A percentile compares a stretch with the other conserved stretches of the same genome.
phyloP scores from a whole-genome alignment of 2,113 vertebrate species.

The Tragelaphus scriptus region DNA sequence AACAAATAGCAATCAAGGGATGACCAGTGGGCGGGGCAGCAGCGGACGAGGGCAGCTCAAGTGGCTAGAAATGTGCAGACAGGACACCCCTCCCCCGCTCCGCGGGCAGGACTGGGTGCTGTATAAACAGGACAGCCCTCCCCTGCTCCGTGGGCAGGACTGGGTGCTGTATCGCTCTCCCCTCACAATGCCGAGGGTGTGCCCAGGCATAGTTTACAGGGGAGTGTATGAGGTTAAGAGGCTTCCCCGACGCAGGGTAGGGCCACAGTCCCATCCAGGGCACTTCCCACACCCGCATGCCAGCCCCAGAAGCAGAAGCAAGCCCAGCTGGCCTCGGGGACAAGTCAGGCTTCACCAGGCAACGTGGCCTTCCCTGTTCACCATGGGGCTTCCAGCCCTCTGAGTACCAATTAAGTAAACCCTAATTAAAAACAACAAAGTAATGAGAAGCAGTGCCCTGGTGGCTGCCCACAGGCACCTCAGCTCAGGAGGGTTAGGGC shows the following conservation, averaged over 20 bases:
- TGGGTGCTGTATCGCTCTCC: rapidly evolving
- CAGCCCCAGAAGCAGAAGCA: background rate
- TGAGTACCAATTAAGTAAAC: slow-evolving; percentile 35
- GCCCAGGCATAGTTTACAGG: background rate
- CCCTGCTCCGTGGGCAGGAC: background rate
- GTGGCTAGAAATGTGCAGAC: background rate
- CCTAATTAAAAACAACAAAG: slow-evolving; percentile 53
- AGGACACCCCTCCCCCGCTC: background rate
- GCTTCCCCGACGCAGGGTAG: rapidly evolving
- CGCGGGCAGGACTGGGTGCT: background rate
- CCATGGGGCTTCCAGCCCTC: background rate
- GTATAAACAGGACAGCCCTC: background rate
- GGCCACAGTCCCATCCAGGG: background rate
- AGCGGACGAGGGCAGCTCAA: too few species aligned
- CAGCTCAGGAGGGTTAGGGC: background rate
- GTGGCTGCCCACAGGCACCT: background rate
- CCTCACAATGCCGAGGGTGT: background rate
- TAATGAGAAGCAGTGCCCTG: background rate
- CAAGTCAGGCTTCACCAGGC: background rate
- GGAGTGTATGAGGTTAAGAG: rapidly evolving
- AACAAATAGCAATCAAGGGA: rapidly evolving
- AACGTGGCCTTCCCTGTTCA: background rate
- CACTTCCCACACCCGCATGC: rapidly evolving
- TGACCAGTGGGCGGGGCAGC: rapidly evolving
- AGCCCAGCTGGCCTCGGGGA: background rate